These are phyloP conservation scores for Urocolius indicus DNA, from an alignment of 2,113 vertebrate genomes.

Conservation along the genomic window DNA sequence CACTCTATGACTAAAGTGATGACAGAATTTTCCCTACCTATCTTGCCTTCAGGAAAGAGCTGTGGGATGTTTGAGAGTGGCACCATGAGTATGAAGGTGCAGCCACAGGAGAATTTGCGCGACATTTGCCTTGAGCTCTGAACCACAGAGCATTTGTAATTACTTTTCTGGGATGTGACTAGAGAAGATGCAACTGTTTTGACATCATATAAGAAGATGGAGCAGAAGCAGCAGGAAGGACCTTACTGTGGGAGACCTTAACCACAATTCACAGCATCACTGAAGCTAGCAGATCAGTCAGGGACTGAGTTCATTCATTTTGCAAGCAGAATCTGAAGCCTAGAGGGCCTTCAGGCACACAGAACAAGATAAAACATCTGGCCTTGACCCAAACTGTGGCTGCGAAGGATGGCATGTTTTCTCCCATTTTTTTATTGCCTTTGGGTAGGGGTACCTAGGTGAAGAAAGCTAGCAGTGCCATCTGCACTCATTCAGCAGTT, in stretches of 20 bases:
- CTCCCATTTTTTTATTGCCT: neutral
- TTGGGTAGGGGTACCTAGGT: neutral
- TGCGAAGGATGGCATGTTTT: neutral
- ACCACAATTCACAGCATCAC: neutral
- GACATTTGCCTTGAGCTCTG: neutral
- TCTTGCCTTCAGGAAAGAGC: neutral
- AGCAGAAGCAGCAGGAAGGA: accelerated
- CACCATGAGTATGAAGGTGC: neutral
- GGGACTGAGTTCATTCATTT: neutral
- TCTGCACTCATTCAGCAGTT: neutral
- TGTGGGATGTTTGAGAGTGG: neutral
- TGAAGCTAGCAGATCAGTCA: neutral
- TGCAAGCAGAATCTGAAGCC: neutral
- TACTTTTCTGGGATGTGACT: neutral
- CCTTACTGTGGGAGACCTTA: neutral
- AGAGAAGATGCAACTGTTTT: neutral
- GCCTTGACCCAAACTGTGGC: accelerated
- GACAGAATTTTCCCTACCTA: neutral
- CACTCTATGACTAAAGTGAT: neutral
- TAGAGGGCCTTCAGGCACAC: neutral
- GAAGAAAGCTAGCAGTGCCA: neutral
- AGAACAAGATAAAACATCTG: neutral
- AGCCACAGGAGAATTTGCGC: neutral
- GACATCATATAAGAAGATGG: neutral
- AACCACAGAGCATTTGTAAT: neutral